Base-by-base conservation (phyloP, 2,888 invertebrate genomes). In the Tetranychus truncatus region DNA sequence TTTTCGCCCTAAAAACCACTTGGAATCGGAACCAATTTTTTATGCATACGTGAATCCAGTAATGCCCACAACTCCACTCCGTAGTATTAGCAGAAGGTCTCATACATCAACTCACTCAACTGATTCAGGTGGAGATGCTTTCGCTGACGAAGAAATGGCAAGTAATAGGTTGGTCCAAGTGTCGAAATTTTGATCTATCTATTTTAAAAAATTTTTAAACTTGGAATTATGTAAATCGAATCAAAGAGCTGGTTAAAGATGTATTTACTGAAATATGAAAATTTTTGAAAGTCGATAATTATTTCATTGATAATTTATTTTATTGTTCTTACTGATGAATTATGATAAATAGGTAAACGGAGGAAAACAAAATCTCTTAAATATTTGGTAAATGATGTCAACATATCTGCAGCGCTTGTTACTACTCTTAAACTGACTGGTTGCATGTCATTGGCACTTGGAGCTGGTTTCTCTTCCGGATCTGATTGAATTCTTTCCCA, bases 41-140 rank as follows among this genome's bases (percentile, higher is more conserved):
- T 34, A 34, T 0, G 2, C 3, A 34, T 5, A 4, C 4, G 34
- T 34, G 34, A 34, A n/a, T 71, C 15, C 24, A 71, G 71, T 21
- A 15, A 21, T 71, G 15, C 79, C 79, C 72, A 79, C 78, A 46
- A 79, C 79, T 55, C 79, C 79, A 46, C 76, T 79, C 20, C 78
- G 77, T 44, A 79, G 78, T 75, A 73, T 79, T 21, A 75, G 77
- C 71, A 66, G 75, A 55, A 74, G 75, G 24, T 67, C 75, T 20
- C 45, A 76, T n/a, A 55, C 76, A 44, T 76, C 76, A 34, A 76
- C 71, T 75, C 71, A 75, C 7, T 74, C 45, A 55, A 71, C 75
- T 8, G 75, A 75, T 18, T 24, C 9, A 20, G 75, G 75, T 8
- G 34, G 44, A 11, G 74, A 74, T 15, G 67, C 66, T 44, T 11